Conservation (phyloP, 2,113 vertebrate species). For the Riparia riparia region DNA sequence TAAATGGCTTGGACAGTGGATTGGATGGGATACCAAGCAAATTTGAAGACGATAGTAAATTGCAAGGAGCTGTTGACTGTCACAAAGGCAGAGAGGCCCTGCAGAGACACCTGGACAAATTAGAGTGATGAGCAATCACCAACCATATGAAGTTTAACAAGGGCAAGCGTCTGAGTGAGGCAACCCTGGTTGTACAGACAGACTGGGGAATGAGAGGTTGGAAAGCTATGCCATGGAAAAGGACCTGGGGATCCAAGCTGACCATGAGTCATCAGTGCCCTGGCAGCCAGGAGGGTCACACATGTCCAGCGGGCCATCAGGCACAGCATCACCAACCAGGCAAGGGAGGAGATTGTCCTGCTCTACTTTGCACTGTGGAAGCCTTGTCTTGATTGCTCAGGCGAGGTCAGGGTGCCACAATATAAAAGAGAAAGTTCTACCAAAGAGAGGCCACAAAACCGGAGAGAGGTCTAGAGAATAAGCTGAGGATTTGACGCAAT, state of each 20-base stretch:
- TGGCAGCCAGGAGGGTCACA: background rate
- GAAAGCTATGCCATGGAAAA: background rate
- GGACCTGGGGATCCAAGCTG: background rate
- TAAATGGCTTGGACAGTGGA: background rate
- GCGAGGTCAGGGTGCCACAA: fast-evolving
- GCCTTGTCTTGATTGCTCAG: fast-evolving
- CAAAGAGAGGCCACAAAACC: background rate
- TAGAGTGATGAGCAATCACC: background rate
- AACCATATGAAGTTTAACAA: background rate
- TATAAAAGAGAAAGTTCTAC: background rate
- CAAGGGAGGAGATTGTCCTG: background rate
- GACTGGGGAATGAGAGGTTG: background rate
- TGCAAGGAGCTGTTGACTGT: background rate
- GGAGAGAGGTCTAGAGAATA: background rate
- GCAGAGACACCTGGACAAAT: background rate
- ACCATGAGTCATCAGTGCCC: fast-evolving
- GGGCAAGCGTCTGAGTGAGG: too few relatives aligned
- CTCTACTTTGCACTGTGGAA: fast-evolving
- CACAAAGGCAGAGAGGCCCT: background rate
- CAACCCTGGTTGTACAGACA: background rate
- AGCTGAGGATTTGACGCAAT: background rate
- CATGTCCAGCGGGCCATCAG: fast-evolving
- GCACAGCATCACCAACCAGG: fast-evolving
- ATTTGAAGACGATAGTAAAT: fast-evolving
- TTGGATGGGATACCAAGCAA: background rate